Percentiles rank a stretch among this genome's conserved stretches.
These are phyloP conservation scores for Lepeophtheirus nordmannii DNA, from an alignment of 2,888 invertebrate species.

Conservation along the genomic window DNA sequence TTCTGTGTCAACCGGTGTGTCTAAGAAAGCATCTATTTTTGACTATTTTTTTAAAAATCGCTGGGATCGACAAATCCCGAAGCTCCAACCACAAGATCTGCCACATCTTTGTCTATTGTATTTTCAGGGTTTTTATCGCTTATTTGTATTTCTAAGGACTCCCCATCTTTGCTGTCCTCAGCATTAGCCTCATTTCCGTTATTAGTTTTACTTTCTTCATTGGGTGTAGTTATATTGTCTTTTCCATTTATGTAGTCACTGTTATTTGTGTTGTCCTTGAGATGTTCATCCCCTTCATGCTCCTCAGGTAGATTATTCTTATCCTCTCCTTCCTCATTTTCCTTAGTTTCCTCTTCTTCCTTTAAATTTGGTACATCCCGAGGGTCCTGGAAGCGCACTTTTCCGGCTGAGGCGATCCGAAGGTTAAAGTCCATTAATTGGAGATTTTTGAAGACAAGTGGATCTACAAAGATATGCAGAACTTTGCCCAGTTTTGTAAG, in stretches of 20 bases:
- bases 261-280: too few relatives aligned
- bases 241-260: too few relatives aligned
- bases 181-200: too few relatives aligned
- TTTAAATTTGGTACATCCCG: not conserved
- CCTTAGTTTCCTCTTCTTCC: not conserved
- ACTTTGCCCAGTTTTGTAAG: not conserved
- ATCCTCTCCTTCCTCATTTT: too few relatives aligned
- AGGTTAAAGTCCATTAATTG: not conserved
- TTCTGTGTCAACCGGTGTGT: not conserved
- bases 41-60: not conserved
- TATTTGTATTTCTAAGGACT: too few relatives aligned
- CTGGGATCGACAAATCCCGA: too few relatives aligned
- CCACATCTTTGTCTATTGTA: too few relatives aligned
- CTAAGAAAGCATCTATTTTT: not conserved
- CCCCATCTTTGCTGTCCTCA: too few relatives aligned
- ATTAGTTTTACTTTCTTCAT: too few relatives aligned
- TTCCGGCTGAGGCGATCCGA: not conserved
- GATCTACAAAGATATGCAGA: not conserved
- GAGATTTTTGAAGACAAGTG: not conserved
- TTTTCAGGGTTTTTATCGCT: too few relatives aligned
- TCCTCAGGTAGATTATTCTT: not conserved
- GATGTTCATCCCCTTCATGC: not conserved
- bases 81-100: too few relatives aligned
- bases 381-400: not conserved
- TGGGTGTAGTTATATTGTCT: too few relatives aligned